Base-by-base conservation (phyloP, 2,113 vertebrate genomes). In the Maccullochella peelii region DNA sequence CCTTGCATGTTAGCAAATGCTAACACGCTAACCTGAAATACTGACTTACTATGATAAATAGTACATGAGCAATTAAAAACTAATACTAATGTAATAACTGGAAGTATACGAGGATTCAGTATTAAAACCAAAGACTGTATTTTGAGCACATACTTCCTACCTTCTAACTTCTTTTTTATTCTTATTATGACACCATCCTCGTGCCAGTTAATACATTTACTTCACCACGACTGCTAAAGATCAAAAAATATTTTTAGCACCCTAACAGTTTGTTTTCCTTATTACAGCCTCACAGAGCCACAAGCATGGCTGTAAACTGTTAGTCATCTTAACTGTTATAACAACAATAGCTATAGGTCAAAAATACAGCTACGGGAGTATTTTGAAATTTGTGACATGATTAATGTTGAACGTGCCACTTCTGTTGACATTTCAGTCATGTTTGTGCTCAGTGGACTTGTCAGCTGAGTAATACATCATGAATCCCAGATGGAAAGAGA, bases 371-470 rank as follows among this genome's bases (percentile, higher is more conserved):
- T n/a, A 54, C 33, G 36, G 44, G 16, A 62, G 36, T 11, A 68
- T n/a, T 69, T 63, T 65, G 16, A 63, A 30, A 52, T 62, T 0
- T 73, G 21, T 62, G 38, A 47, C 33, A 36, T 61, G 55, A 40
- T 62, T 21, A 15, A 65, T 73, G 61, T 52, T 62, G 49, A 73
- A 63, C 9, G 18, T 68, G 33, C 20, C 67, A 58, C 65, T 47
- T 73, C 54, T 58, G 44, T 63, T 77, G 62, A 80, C 33, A 78
- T 25, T 44, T n/a, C 40, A 78, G 40, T 73, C 49, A 23, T 73
- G 71, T 69, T 79, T 78, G 63, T 77, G 58, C 62, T n/a, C 23
- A 11, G 40, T 61, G 20, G 47, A 75, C 62, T 63, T 65, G 83
- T 54, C 66, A 74, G 42, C n/a, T 25, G 33, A 21, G 20, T 67